phyloP scores from a whole-genome alignment of 2,888 invertebrate species.

The Cordilura impudica region DNA sequence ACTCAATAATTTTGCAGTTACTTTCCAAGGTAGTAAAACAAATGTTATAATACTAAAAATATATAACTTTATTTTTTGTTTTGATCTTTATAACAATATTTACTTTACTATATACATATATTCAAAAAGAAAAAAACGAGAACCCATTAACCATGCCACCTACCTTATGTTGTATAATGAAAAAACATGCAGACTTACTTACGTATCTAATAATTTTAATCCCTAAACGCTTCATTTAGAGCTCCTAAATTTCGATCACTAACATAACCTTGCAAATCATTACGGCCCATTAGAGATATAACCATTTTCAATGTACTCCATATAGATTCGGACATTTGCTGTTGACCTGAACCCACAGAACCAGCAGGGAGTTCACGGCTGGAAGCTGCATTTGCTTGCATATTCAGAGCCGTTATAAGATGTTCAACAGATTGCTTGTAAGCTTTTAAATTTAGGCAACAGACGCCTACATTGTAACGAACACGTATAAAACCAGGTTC shows the following conservation, averaged over 20 bases:
- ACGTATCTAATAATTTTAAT: slow-evolving; percentile 56
- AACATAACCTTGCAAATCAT: slow-evolving; percentile 82
- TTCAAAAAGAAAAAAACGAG: background rate
- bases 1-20: background rate
- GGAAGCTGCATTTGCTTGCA: slow-evolving; percentile 85
- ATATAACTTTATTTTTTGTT: background rate
- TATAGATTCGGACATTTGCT: slow-evolving; percentile 92
- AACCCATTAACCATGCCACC: background rate
- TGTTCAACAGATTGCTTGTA: slow-evolving; percentile 97
- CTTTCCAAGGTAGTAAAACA: background rate
- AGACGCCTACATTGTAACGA: slow-evolving; percentile 97
- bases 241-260: slow-evolving; percentile 82
- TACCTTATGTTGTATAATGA: too few species aligned
- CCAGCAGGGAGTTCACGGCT: slow-evolving; percentile 80
- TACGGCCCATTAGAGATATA: slow-evolving; percentile 87
- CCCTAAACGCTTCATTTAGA: slow-evolving; percentile 80
- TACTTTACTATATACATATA: background rate
- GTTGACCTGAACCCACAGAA: slow-evolving; percentile 73
- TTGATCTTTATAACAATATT: background rate
- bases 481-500: slow-evolving; percentile 98
- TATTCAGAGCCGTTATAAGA: slow-evolving; percentile 93
- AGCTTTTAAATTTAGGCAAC: slow-evolving; percentile 96
- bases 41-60: background rate
- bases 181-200: background rate
- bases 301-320: slow-evolving; percentile 96